phyloP scores from a whole-genome alignment of 2,797 vertebrate genomes.

The Hippocampus kuda region DNA sequence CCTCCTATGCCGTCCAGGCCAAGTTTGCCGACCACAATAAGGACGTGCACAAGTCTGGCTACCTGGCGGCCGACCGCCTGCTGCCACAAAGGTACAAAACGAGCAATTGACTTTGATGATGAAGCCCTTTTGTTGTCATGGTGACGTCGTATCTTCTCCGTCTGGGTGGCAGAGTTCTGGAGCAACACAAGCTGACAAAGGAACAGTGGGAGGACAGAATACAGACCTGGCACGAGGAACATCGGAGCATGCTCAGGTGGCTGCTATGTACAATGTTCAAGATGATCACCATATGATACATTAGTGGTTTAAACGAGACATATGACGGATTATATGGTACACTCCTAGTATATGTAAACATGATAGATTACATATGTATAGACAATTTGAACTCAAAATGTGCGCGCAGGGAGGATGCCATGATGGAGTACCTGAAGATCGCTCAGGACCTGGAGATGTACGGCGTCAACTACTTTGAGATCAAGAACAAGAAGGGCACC shows the following conservation, averaged over 20 bases:
- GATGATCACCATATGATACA: too few species aligned
- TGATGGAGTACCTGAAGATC: conserved; percentile 98
- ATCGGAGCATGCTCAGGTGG: conserved; percentile 89
- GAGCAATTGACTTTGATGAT: background rate
- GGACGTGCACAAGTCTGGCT: conserved; percentile 80
- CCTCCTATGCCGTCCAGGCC: conserved; percentile 87
- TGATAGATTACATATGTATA: too few species aligned
- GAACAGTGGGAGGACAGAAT: conserved; percentile 99
- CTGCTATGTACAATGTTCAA: background rate
- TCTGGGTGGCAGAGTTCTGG: conserved; percentile 74
- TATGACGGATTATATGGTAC: too few species aligned
- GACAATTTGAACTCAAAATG: background rate
- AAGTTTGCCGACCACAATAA: conserved; percentile 84
- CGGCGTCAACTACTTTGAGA: conserved; percentile 97
- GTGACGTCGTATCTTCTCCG: background rate
- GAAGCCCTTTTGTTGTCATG: background rate
- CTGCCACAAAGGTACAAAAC: conserved; percentile 77
- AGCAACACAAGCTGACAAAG: conserved; percentile 96
- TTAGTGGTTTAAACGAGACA: too few species aligned
- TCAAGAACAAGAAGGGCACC: conserved; percentile 97
- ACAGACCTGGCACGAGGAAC: conserved; percentile 97
- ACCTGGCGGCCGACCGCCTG: conserved; percentile 81
- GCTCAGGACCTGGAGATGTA: conserved; percentile 98
- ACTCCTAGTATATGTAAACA: too few species aligned
- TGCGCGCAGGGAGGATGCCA: conserved; percentile 82